Conservation (phyloP, 2,113 vertebrate species). For the Neotoma lepida region DNA sequence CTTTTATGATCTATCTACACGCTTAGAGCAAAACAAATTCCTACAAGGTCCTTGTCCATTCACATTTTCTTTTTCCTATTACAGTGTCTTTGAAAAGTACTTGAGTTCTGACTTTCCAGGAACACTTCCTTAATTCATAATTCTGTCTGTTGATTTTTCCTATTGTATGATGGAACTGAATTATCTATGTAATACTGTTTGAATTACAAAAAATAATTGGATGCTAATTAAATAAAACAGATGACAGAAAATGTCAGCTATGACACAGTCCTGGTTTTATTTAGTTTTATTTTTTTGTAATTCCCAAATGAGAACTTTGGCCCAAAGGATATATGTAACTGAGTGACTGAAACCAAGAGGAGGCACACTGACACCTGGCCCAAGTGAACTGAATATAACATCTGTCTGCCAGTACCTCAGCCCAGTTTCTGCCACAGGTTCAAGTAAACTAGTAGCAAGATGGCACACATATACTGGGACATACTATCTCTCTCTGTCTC, state of each 20-base stretch:
- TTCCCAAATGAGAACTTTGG: not conserved
- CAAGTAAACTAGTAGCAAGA: not conserved
- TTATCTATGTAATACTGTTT: not conserved
- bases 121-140: not conserved
- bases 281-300: not conserved
- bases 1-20: not conserved
- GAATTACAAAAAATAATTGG: not conserved
- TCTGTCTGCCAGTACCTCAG: not conserved
- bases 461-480: not conserved
- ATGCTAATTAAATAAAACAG: not conserved
- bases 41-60: not conserved
- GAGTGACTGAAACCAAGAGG: not conserved
- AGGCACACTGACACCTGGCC: not conserved
- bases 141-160: not conserved
- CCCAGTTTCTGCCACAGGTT: not conserved
- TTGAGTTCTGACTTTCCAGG: not conserved
- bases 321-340: not conserved
- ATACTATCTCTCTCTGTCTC: no score
- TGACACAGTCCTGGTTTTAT: not conserved
- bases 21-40: not conserved
- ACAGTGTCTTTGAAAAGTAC: accelerated
- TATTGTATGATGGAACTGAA: no score
- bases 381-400: no score
- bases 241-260: not conserved
- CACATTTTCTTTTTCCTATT: not conserved